phyloP scores from a whole-genome alignment of 2,888 invertebrate species.

The Dasypolia templi region DNA sequence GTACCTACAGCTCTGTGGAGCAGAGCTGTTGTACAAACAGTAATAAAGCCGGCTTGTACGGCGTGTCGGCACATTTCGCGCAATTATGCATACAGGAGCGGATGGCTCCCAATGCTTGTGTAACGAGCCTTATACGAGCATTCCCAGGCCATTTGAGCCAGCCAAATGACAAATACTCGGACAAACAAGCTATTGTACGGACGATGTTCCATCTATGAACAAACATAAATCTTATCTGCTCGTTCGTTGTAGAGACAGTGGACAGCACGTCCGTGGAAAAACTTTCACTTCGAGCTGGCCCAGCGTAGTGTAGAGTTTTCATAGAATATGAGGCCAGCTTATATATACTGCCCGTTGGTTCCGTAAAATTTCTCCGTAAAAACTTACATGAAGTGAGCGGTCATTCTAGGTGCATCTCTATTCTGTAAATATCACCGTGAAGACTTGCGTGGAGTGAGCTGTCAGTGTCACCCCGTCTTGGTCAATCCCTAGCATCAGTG shows the following conservation, averaged over 20 bases:
- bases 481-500: too few relatives aligned
- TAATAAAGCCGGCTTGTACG: conserved; percentile 51
- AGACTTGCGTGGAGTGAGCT: too few relatives aligned
- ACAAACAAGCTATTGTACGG: conserved; percentile 73
- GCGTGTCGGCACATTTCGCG: conserved; percentile 49
- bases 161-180: conserved; percentile 71
- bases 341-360: too few relatives aligned
- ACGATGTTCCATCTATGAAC: conserved; percentile 66
- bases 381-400: too few relatives aligned
- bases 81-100: conserved; percentile 63
- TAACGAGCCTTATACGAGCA: conserved; percentile 52
- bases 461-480: too few relatives aligned
- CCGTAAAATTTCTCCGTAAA: too few relatives aligned
- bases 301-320: background rate
- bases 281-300: background rate
- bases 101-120: conserved; percentile 39
- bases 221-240: conserved; percentile 72
- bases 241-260: conserved; percentile 33
- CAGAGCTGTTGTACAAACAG: conserved; percentile 45
- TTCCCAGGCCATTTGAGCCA: conserved; percentile 60
- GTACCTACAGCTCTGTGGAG: conserved; percentile 2
- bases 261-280: background rate
- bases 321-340: too few relatives aligned
- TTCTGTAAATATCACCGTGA: too few relatives aligned
- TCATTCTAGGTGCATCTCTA: too few relatives aligned